These are phyloP conservation scores for Hycleus phaleratus DNA, from an alignment of 1,140 invertebrate genomes.

Conservation along the genomic window DNA sequence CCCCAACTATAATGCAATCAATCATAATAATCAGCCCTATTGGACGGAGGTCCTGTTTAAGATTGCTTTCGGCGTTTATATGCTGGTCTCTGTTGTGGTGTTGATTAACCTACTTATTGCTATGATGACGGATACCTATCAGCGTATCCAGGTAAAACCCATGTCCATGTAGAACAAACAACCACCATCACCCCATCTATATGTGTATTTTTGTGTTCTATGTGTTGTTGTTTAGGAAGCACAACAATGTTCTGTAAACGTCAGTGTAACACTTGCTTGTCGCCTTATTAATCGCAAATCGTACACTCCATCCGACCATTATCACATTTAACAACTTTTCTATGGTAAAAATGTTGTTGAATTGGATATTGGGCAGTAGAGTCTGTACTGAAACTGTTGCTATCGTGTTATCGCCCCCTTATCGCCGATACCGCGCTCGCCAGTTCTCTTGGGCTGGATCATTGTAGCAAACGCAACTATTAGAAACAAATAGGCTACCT, in stretches of 20 bases:
- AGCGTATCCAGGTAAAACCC: constrained; percentile 80
- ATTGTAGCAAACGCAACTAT: constrained; percentile 17
- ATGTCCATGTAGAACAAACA: not conserved
- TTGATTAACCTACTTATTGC: constrained; percentile 99
- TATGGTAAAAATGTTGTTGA: too few relatives aligned
- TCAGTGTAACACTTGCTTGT: too few relatives aligned
- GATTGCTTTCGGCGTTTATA: constrained; percentile 83
- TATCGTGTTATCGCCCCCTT: not conserved
- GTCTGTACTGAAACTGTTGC: too few relatives aligned
- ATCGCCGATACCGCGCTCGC: constrained; percentile 15
- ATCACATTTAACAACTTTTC: too few relatives aligned
- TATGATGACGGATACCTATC: constrained; percentile 99
- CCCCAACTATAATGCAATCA: constrained; percentile 39
- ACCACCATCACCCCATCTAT: too few relatives aligned
- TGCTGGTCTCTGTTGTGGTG: constrained; percentile 97
- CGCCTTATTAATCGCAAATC: too few relatives aligned
- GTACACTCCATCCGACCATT: too few relatives aligned
- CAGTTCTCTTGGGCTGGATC: constrained; percentile 40
- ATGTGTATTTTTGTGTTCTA: too few relatives aligned
- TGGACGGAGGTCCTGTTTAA: constrained; percentile 78
- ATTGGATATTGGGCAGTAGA: too few relatives aligned
- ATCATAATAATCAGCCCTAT: constrained; percentile 50
- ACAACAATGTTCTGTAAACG: too few relatives aligned
- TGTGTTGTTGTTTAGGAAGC: too few relatives aligned
- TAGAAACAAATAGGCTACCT: too few relatives aligned